These are phyloP conservation scores for Synanthedon vespiformis DNA, from an alignment of 2,888 invertebrate species.

Conservation along the genomic window DNA sequence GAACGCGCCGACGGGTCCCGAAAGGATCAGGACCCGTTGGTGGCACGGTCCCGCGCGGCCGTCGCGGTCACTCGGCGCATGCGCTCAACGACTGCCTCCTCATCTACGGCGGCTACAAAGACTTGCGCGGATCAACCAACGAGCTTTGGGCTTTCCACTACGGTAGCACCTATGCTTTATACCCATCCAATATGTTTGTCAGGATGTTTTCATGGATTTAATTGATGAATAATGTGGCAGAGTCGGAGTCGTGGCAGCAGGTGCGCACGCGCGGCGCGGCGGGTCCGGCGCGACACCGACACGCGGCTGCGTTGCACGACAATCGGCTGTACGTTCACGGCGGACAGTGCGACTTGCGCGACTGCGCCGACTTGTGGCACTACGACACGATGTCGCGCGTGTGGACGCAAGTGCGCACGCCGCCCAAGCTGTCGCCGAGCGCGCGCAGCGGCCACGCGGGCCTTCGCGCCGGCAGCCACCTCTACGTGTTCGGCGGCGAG, in stretches of 20 bases:
- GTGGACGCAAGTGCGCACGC: constrained; percentile 74
- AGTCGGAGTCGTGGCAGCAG: constrained; percentile 84
- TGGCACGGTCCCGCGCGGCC: constrained; percentile 75
- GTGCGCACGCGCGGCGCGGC: constrained; percentile 47
- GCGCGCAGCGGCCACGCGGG: constrained; percentile 83
- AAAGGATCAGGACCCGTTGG: constrained; percentile 37
- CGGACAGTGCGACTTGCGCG: constrained; percentile 87
- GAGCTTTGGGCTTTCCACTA: constrained; percentile 92
- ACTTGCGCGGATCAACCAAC: constrained; percentile 83
- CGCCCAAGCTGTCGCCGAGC: constrained; percentile 75
- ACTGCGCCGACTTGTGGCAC: constrained; percentile 81
- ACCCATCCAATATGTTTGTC: no score
- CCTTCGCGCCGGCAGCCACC: constrained; percentile 79
- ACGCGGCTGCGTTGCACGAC: constrained; percentile 83
- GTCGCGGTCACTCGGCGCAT: constrained; percentile 86
- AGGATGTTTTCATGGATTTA: no score
- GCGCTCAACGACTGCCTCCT: constrained; percentile 83
- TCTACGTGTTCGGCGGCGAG: constrained; percentile 86
- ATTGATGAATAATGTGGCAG: constrained; percentile 41
- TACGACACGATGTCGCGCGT: constrained; percentile 78
- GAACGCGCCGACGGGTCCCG: constrained; percentile 71
- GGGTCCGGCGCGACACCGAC: constrained; percentile 82
- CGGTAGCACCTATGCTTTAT: constrained; percentile 57
- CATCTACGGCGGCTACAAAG: constrained; percentile 89
- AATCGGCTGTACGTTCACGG: constrained; percentile 88